Percentiles rank a stretch among this genome's conserved stretches.
Evolutionary conservation across 2,888 invertebrate species (phyloP).

Genomic region (Caenorhabditis doughertyi): DNA sequence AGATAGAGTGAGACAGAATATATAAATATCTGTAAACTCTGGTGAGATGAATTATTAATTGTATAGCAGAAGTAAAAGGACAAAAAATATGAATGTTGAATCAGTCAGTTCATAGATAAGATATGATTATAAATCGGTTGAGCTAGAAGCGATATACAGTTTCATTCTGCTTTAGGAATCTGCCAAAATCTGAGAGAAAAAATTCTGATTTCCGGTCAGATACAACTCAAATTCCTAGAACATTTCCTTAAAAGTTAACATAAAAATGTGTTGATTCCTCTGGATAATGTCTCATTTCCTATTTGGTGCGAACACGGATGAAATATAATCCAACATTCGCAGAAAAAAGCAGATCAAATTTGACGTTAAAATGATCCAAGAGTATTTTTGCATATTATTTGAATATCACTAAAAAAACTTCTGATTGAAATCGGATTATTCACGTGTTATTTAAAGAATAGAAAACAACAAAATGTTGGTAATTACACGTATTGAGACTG

Average conservation of each 20-base stretch:
- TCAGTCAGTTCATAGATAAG: constrained; percentile 34
- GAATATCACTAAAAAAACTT: neutral
- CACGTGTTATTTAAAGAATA: constrained; percentile 2
- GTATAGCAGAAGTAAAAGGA: constrained; percentile 6
- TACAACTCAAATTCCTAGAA: neutral
- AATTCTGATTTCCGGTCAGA: neutral
- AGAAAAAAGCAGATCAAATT: neutral
- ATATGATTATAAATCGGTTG: too few species aligned
- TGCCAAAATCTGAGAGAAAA: neutral
- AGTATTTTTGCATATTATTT: neutral
- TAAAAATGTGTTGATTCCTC: constrained; percentile 10
- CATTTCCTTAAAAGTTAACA: neutral
- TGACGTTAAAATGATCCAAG: constrained; percentile 1
- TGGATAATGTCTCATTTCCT: constrained; percentile 6
- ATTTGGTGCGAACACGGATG: constrained; percentile 1
- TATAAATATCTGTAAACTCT: constrained; percentile 45
- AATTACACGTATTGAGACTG: constrained; percentile 37
- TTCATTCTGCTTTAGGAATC: too few species aligned
- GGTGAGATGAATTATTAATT: constrained; percentile 52
- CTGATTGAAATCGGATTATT: neutral
- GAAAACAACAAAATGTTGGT: constrained; percentile 12
- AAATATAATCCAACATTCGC: constrained; percentile 18
- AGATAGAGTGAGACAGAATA: constrained; percentile 7
- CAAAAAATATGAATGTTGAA: constrained; percentile 4
- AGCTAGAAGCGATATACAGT: too few species aligned